Conservation (phyloP, 2,888 invertebrate genomes). For the Bursaphelenchus okinawaensis region DNA sequence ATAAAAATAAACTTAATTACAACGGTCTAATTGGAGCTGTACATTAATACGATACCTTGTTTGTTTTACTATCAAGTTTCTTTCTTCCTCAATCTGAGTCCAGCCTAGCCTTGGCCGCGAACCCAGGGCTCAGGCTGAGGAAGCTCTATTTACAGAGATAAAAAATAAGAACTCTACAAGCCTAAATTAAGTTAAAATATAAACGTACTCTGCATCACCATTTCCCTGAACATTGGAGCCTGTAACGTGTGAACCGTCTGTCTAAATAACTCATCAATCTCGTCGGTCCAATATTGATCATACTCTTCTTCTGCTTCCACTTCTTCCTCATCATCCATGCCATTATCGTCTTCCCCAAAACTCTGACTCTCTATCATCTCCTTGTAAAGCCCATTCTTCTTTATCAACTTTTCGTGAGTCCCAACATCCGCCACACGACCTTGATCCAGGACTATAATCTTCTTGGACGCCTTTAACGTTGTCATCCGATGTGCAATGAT, state of each 20-base stretch:
- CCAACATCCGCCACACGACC: constrained; percentile 34
- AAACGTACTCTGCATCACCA: neutral
- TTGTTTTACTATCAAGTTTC: no score
- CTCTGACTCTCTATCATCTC: constrained; percentile 13
- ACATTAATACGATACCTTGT: no score
- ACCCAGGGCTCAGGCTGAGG: no score
- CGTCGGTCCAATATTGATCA: neutral
- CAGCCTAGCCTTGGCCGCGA: no score
- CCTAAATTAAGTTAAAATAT: no score
- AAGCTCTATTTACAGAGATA: no score
- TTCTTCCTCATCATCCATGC: neutral
- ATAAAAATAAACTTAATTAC: no score
- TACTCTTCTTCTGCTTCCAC: neutral
- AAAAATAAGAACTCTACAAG: no score
- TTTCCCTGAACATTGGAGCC: neutral
- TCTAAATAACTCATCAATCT: neutral
- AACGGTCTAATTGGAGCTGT: no score
- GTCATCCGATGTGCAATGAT: constrained; percentile 40
- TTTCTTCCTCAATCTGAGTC: no score
- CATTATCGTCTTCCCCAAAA: constrained; percentile 9
- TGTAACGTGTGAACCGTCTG: neutral
- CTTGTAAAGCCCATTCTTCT: constrained; percentile 12
- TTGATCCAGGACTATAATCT: constrained; percentile 48
- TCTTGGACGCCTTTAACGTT: constrained; percentile 47
- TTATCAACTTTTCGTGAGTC: constrained; percentile 7